Conservation (phyloP, 2,888 invertebrate genomes). For the Cheilosia vernalis region DNA sequence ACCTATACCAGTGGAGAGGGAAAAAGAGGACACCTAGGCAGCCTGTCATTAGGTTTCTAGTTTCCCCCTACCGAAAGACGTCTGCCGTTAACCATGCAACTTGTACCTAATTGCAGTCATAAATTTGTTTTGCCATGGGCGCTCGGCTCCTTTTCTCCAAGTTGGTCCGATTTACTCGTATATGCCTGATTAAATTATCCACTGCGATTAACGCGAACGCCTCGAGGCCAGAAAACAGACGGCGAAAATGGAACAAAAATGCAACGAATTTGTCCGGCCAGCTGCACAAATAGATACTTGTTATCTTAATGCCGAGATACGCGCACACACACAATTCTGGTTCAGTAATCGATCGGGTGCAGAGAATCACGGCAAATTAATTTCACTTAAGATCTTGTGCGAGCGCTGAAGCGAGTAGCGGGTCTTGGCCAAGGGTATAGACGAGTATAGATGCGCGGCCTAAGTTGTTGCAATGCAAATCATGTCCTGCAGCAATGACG, state of each 20-base stretch:
- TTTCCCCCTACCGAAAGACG: conserved; percentile 3
- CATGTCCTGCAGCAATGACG: conserved; percentile 48
- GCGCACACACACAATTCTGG: conserved; percentile 36
- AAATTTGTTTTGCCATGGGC: conserved; percentile 64
- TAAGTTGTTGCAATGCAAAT: conserved; percentile 51
- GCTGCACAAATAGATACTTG: conserved; percentile 64
- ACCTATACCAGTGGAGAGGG: not conserved
- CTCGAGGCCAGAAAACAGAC: conserved; percentile 47
- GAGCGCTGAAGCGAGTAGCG: conserved; percentile 13
- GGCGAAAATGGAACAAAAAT: conserved; percentile 8
- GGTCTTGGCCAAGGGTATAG: conserved; percentile 30
- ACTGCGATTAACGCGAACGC: conserved; percentile 65
- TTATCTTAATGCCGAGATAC: conserved; percentile 69
- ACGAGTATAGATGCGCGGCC: not conserved
- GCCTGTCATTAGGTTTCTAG: conserved; percentile 48
- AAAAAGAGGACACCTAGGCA: not conserved
- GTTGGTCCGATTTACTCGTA: conserved; percentile 53
- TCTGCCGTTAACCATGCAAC: not conserved
- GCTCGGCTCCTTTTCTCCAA: not conserved
- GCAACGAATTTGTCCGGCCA: conserved; percentile 39
- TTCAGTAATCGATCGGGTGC: conserved; percentile 75
- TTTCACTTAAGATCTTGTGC: conserved; percentile 67
- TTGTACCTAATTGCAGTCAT: conserved; percentile 65
- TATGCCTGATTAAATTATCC: conserved; percentile 70
- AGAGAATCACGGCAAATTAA: conserved; percentile 73